Percentiles rank a stretch among this genome's conserved stretches.
These are phyloP conservation scores for Calcarius ornatus DNA, from an alignment of 2,113 vertebrate genomes.

Conservation along the genomic window DNA sequence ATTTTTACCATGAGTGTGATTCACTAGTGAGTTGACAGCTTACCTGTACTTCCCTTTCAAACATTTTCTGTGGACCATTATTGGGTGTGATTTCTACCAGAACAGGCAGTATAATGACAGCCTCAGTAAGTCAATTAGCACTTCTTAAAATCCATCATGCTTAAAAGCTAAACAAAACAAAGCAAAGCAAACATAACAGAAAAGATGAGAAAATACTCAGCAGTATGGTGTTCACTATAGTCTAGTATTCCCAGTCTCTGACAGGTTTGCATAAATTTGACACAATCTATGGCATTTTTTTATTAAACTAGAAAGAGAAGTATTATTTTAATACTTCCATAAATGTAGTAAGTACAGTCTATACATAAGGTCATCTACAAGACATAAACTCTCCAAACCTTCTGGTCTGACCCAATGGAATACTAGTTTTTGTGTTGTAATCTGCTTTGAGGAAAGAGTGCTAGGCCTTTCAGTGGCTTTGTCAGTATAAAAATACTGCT, in stretches of 20 bases:
- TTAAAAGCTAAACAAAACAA: neutral
- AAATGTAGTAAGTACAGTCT: neutral
- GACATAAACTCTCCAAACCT: neutral
- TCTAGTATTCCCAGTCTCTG: neutral
- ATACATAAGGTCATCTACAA: neutral
- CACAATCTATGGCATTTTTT: neutral
- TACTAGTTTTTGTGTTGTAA: neutral
- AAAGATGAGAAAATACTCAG: neutral
- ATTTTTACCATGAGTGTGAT: neutral
- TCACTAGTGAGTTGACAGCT: neutral
- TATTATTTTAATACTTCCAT: neutral
- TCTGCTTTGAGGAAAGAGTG: neutral
- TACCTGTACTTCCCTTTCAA: neutral
- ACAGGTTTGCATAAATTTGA: neutral
- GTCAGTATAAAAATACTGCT: neutral
- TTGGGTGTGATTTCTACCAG: neutral
- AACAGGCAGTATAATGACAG: neutral
- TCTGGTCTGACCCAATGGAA: neutral
- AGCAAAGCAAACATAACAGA: neutral
- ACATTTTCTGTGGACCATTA: neutral
- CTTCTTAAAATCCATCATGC: neutral
- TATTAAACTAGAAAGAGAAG: neutral
- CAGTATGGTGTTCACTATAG: neutral
- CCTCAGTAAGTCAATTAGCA: neutral
- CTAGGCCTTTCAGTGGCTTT: neutral